Evolutionary conservation across 2,888 invertebrate genomes (phyloP).

Genomic region (Antheraea yamamai): DNA sequence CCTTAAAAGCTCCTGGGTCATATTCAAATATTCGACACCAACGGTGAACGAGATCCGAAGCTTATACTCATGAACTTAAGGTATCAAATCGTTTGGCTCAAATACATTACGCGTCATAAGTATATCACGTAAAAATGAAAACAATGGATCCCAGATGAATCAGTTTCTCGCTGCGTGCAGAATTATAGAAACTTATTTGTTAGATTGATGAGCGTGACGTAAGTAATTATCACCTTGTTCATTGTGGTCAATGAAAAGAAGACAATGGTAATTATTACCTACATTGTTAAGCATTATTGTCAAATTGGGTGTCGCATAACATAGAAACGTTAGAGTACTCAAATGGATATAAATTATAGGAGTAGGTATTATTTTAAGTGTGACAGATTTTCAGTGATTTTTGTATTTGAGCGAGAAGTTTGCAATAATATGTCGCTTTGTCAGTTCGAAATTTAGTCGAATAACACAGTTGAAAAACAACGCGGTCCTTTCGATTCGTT

Average conservation of each 20-base stretch:
- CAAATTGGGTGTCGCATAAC: neutral
- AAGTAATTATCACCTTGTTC: neutral
- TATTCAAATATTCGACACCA: no score
- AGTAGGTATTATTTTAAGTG: neutral
- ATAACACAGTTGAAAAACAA: no score
- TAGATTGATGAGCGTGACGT: neutral
- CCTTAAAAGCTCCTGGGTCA: no score
- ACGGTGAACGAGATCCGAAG: neutral
- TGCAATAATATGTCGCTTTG: no score
- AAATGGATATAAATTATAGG: neutral
- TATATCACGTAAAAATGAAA: neutral
- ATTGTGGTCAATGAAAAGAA: neutral
- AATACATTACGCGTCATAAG: neutral
- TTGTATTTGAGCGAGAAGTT: no score
- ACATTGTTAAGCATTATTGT: neutral
- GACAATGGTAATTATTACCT: neutral
- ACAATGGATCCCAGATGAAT: neutral
- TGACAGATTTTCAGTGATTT: no score
- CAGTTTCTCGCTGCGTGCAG: neutral
- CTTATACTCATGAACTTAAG: neutral
- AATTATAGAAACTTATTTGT: neutral
- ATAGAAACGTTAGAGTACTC: neutral
- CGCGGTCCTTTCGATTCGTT: no score
- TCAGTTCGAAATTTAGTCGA: no score
- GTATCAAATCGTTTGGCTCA: neutral